These are phyloP conservation scores for Holacanthus passer DNA, from an alignment of 2,113 vertebrate species.

Conservation along the genomic window DNA sequence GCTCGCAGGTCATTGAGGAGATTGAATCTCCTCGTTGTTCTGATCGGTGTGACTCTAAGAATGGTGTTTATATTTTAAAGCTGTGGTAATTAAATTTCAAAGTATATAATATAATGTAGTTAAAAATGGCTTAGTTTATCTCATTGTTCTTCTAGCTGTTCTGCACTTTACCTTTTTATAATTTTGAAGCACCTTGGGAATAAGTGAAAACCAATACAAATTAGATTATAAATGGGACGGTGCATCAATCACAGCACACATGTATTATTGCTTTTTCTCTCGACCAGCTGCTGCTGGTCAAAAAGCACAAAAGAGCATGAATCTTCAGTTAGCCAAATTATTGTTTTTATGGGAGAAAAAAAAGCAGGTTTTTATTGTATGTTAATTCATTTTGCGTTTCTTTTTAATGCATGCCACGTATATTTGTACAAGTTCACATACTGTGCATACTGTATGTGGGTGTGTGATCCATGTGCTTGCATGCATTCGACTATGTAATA, in stretches of 20 bases:
- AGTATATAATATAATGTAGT: background rate
- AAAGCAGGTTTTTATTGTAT: background rate
- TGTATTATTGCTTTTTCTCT: slow-evolving; percentile 79
- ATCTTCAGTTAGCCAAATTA: slow-evolving; percentile 63
- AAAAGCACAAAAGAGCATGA: slow-evolving; percentile 59
- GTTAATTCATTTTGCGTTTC: slow-evolving; percentile 3
- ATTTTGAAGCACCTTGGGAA: slow-evolving; percentile 65
- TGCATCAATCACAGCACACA: slow-evolving; percentile 81
- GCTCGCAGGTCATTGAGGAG: slow-evolving; percentile 14
- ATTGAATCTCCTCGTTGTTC: background rate
- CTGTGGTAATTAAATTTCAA: slow-evolving; percentile 30
- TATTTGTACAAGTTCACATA: background rate
- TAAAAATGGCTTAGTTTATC: slow-evolving; percentile 2
- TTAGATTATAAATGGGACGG: slow-evolving; percentile 82
- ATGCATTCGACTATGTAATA: background rate
- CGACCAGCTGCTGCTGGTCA: slow-evolving; percentile 48
- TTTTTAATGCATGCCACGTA: slow-evolving; percentile 25
- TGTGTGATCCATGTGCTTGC: background rate
- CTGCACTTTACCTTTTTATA: slow-evolving; percentile 48
- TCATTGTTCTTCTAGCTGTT: background rate
- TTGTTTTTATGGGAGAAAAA: slow-evolving; percentile 32
- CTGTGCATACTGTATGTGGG: background rate
- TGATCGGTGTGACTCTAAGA: background rate
- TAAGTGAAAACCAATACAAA: slow-evolving; percentile 86
- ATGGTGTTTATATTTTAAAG: slow-evolving; percentile 10